Percentiles rank a stretch among this genome's conserved stretches.
Evolutionary conservation across 2,888 invertebrate species (phyloP).

Genomic region (Leptopilina myrica): DNA sequence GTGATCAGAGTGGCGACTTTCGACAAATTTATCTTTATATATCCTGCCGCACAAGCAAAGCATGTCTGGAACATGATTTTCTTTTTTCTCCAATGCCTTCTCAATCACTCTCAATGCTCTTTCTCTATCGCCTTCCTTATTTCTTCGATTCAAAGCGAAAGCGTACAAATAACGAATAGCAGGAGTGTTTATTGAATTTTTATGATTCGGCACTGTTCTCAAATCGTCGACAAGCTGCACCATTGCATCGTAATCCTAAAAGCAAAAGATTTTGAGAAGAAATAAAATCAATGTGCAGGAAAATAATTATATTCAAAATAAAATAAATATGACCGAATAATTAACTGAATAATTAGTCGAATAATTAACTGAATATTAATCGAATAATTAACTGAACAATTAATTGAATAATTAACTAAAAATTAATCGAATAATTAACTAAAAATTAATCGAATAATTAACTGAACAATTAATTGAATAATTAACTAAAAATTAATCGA

Average conservation of each 20-base stretch:
- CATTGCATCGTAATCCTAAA: slow-evolving; percentile 95
- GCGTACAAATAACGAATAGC: slow-evolving; percentile 96
- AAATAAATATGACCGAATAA: background rate
- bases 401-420: too few relatives aligned
- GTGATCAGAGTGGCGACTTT: slow-evolving; percentile 93
- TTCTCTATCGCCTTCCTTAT: slow-evolving; percentile 95
- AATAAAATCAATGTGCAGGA: background rate
- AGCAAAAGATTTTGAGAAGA: slow-evolving; percentile 30
- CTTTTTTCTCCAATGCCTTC: slow-evolving; percentile 93
- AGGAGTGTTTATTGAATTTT: slow-evolving; percentile 91
- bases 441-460: background rate
- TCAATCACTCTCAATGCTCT: slow-evolving; percentile 94
- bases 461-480: background rate
- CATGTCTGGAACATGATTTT: slow-evolving; percentile 98
- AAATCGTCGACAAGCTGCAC: slow-evolving; percentile 97
- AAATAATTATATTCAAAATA: background rate
- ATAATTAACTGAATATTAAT: background rate
- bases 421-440: too few relatives aligned
- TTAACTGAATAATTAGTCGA: too few relatives aligned
- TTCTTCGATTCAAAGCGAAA: slow-evolving; percentile 97
- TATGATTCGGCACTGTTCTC: slow-evolving; percentile 91
- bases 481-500: too few relatives aligned
- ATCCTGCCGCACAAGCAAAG: slow-evolving; percentile 98
- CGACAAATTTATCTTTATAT: slow-evolving; percentile 97
- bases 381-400: background rate